Evolutionary conservation across 2,797 vertebrate species (phyloP).

Genomic region (Sparidentex hasta): DNA sequence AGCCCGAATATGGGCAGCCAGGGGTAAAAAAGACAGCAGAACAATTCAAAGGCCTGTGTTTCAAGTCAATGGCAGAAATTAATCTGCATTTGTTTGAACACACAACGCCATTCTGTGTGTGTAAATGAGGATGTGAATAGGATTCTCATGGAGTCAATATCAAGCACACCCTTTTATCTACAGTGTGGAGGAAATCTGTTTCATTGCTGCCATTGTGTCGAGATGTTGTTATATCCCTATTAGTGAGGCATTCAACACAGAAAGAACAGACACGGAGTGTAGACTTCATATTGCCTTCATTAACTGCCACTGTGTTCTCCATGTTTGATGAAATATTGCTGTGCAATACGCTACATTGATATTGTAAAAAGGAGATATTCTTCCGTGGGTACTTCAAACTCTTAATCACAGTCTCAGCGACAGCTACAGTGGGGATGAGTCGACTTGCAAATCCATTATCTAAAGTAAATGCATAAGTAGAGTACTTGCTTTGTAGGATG

Average conservation of each 20-base stretch:
- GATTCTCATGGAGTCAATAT: slow-evolving; percentile 59
- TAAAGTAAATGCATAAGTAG: slow-evolving; percentile 1
- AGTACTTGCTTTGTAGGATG: not conserved
- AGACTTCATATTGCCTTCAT: slow-evolving; percentile 6
- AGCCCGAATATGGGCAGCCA: slow-evolving; percentile 6
- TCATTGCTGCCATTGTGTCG: slow-evolving; percentile 38
- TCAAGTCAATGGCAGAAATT: slow-evolving; percentile 11
- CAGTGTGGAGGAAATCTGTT: slow-evolving; percentile 14
- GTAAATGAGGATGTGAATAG: slow-evolving; percentile 53
- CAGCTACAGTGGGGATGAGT: not conserved
- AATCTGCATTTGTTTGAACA: slow-evolving; percentile 1
- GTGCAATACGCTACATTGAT: not conserved
- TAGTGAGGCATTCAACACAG: slow-evolving; percentile 15
- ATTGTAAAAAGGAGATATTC: not conserved
- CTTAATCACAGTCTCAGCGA: slow-evolving; percentile 1
- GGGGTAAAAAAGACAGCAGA: not conserved
- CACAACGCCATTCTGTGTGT: slow-evolving; percentile 25
- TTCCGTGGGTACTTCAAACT: not conserved
- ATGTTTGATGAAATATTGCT: slow-evolving; percentile 7
- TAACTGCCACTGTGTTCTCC: slow-evolving; percentile 4
- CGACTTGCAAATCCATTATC: not conserved
- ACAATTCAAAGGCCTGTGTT: slow-evolving; percentile 22
- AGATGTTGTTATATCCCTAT: slow-evolving; percentile 36
- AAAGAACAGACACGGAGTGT: not conserved
- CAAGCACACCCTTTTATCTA: slow-evolving; percentile 52